Conservation (phyloP, 2,113 vertebrate genomes). For the Xiphias gladius region DNA sequence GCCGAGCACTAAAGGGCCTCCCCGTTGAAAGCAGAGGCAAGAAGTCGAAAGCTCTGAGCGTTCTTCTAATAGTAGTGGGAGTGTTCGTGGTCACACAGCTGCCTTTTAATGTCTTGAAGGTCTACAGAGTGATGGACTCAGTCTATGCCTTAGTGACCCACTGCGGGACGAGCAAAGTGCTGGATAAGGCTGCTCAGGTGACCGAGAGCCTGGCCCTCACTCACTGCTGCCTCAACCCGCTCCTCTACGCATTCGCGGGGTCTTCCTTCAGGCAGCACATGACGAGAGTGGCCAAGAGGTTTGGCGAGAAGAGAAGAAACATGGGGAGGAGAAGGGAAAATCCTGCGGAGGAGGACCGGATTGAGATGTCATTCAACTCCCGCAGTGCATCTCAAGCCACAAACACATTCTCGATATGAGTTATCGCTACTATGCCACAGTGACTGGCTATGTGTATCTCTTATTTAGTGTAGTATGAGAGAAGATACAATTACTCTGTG, state of each 20-base stretch:
- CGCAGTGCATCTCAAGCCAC: constrained; percentile 74
- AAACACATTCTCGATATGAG: constrained; percentile 82
- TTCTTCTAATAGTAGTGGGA: constrained; percentile 88
- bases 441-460: background rate
- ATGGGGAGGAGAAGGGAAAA: constrained; percentile 29
- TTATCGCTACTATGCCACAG: background rate
- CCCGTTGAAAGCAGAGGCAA: constrained; percentile 84
- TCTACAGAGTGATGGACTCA: constrained; percentile 88
- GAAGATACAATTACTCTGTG: background rate
- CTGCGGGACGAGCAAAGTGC: constrained; percentile 87
- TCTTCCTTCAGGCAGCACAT: constrained; percentile 89
- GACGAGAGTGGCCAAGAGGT: constrained; percentile 86
- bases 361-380: constrained; percentile 79
- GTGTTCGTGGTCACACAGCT: constrained; percentile 92
- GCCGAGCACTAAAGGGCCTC: constrained; percentile 80
- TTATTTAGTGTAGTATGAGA: background rate
- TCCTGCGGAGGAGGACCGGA: constrained; percentile 35
- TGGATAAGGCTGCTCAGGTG: constrained; percentile 88
- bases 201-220: constrained; percentile 91
- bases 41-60: constrained; percentile 85
- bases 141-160: constrained; percentile 88
- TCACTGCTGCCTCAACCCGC: constrained; percentile 93
- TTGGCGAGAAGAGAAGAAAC: constrained; percentile 63
- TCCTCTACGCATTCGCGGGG: constrained; percentile 91
- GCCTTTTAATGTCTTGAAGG: constrained; percentile 91